Evolutionary conservation across 2,113 vertebrate genomes (phyloP).

Genomic region (Otolemur garnettii): DNA sequence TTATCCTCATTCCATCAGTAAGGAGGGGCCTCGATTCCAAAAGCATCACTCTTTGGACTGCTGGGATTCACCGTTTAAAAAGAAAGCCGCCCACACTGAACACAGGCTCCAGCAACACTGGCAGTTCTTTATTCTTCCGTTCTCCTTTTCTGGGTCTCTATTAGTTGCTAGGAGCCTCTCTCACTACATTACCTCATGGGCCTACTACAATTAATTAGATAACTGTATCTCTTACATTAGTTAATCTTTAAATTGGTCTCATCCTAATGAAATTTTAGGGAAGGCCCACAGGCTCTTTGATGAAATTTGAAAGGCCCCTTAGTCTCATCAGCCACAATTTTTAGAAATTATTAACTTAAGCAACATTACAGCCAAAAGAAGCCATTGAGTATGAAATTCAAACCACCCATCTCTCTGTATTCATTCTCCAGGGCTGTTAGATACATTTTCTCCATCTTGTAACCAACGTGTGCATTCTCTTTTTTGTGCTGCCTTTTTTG

Average conservation of each 20-base stretch:
- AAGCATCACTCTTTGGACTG: not conserved
- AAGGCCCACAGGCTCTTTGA: slow-evolving; percentile 74
- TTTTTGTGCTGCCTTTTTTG: not conserved
- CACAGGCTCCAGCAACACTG: not conserved
- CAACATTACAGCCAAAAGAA: slow-evolving; percentile 43
- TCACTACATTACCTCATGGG: not conserved
- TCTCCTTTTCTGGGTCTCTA: not conserved
- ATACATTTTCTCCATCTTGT: accelerated
- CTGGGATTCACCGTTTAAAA: not conserved
- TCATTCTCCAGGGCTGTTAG: accelerated
- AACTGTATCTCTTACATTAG: slow-evolving; percentile 66
- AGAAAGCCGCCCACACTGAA: not conserved
- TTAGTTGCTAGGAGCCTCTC: not conserved
- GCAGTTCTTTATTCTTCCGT: not conserved
- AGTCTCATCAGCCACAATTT: slow-evolving; percentile 66
- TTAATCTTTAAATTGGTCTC: slow-evolving; percentile 77
- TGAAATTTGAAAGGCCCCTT: slow-evolving; percentile 71
- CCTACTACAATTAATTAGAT: slow-evolving; percentile 70
- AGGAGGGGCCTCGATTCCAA: not conserved
- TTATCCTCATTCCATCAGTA: not conserved
- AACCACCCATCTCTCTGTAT: not conserved
- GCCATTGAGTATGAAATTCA: not conserved
- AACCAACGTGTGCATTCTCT: accelerated
- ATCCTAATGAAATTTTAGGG: slow-evolving; percentile 77
- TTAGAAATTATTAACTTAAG: slow-evolving; percentile 65